Evolutionary conservation across 53 echinoderm and acorn worm species (phyloP), one percentile per base, ranked within the genome.

Genomic region (Hippasteria phrygiana): DNA sequence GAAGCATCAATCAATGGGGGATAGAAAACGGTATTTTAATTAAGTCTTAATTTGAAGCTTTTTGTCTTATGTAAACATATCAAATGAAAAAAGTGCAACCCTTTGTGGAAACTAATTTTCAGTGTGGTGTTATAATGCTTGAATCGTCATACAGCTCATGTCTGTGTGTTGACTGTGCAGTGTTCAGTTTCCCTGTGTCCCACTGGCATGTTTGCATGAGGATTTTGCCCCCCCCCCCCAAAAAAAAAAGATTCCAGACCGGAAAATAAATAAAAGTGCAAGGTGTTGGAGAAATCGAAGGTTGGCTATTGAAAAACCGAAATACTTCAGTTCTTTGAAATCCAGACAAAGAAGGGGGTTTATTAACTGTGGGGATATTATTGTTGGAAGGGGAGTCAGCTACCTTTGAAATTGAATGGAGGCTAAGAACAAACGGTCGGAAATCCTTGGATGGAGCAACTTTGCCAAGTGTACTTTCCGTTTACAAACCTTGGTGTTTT

Each of bases 151-250:
- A 32, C 69, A 2, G 7, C 3, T 34, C 37, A 26, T 41, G 72
- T 73, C 43, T 41, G 20, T 43, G 0, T 73, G 35, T 73, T 42
- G 22, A 26, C 42, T 35, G 4, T 10, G 2, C 59, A 11, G 36
- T 67, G 1, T 13, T 24, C 27, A 43, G 73, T 22, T 71, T 41
- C 69, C 2, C 73, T 73, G 73, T 8, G 27, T 43, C 22, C 5
- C 16, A 48, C 27, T 70, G 85, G 85, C 55, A 51, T 85, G 71
- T 85, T 85, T 85, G 50, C 85, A n/a, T 16, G 51, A 28, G 70
- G 71, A 85, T 85, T 85, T 69, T 17, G 42, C 26, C 34, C 75
- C 28, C 75, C 73, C 43, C 42, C 41, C 41, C 33, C 67, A 16
- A 36, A 26, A 51, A 51, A 63, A 63, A 63, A 1, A 67, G 34